phyloP scores from a whole-genome alignment of 2,797 vertebrate genomes.

The Tamandua tetradactyla region DNA sequence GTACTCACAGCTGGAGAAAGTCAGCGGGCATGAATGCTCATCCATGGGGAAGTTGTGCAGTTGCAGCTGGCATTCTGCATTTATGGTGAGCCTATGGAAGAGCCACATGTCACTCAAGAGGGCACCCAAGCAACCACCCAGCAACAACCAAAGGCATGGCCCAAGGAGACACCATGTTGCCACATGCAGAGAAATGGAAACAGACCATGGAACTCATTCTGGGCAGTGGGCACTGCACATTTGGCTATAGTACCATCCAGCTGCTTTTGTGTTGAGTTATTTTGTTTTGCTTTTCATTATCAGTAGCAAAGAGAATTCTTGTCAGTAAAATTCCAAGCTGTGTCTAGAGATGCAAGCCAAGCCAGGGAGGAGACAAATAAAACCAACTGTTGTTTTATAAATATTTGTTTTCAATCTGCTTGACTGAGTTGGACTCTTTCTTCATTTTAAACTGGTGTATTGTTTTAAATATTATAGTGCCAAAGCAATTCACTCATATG shows the following conservation, averaged over 20 bases:
- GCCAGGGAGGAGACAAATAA: background rate
- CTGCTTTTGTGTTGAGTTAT: background rate
- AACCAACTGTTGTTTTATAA: background rate
- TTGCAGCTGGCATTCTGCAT: slow-evolving; percentile 96
- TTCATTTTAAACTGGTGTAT: background rate
- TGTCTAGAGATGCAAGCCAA: background rate
- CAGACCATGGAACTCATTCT: rapidly evolving
- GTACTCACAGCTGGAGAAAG: slow-evolving; percentile 99
- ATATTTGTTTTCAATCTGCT: background rate
- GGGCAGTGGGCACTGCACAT: background rate
- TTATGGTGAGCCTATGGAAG: slow-evolving; percentile 93
- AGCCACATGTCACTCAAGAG: background rate
- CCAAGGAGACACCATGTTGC: rapidly evolving
- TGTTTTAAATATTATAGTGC: background rate
- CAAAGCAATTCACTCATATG: background rate
- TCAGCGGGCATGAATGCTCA: slow-evolving; percentile 95
- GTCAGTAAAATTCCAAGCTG: background rate
- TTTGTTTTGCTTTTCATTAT: background rate
- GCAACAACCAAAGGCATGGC: background rate
- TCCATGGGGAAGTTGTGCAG: slow-evolving; percentile 99
- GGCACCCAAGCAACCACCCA: background rate
- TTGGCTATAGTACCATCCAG: rapidly evolving
- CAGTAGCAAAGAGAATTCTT: background rate
- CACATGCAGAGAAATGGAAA: rapidly evolving
- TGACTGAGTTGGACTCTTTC: background rate